Evolutionary conservation across 2,888 invertebrate genomes (phyloP).

Genomic region (Salpingus planirostris): DNA sequence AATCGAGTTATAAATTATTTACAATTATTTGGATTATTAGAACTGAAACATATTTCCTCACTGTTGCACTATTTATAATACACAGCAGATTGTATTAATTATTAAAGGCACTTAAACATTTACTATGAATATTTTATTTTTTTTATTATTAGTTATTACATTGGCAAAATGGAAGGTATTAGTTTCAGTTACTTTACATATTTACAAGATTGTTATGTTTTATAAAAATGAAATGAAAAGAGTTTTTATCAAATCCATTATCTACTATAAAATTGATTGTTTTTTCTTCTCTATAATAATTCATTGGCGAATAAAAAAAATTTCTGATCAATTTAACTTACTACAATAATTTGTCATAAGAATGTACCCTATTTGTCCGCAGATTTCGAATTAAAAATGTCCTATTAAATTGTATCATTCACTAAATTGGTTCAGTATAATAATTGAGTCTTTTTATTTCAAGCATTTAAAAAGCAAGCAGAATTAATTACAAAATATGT

Average conservation of each 20-base stretch:
- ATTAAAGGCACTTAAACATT: slow-evolving; percentile 41
- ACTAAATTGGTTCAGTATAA: no score
- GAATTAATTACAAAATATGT: no score
- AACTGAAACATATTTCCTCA: slow-evolving; percentile 7
- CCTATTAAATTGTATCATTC: no score
- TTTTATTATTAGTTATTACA: slow-evolving; percentile 31
- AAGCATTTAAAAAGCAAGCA: no score
- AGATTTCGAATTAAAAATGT: no score
- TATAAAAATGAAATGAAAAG: slow-evolving; percentile 22
- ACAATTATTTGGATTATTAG: slow-evolving; percentile 3
- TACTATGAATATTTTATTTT: no score
- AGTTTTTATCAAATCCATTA: background rate
- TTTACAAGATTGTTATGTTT: slow-evolving; percentile 9
- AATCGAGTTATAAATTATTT: slow-evolving; percentile 12
- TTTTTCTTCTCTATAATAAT: slow-evolving; percentile 14
- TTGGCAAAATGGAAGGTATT: slow-evolving; percentile 44
- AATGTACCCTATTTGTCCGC: slow-evolving; percentile 40
- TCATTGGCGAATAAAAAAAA: slow-evolving; percentile 5
- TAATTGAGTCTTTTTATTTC: no score
- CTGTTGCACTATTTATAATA: slow-evolving; percentile 14
- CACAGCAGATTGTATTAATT: slow-evolving; percentile 36
- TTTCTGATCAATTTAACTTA: slow-evolving; percentile 4
- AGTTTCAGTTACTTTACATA: slow-evolving; percentile 33
- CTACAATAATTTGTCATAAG: slow-evolving; percentile 3
- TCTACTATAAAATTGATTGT: slow-evolving; percentile 1